Evolutionary conservation across 2,888 invertebrate genomes (phyloP), one percentile per base, ranked within the genome.

Genomic region (Syrphus vitripennis): DNA sequence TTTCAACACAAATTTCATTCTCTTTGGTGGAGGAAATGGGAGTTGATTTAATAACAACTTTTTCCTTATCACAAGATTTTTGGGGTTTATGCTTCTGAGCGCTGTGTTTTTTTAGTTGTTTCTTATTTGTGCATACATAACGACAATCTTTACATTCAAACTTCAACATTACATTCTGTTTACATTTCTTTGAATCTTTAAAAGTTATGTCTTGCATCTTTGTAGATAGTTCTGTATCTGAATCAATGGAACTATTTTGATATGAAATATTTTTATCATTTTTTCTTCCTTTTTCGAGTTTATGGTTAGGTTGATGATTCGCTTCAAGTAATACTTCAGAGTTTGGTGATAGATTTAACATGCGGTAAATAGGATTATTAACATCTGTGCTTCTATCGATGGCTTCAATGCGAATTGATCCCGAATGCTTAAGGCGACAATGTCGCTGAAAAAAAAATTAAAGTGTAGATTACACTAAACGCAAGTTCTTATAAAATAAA

Each of bases 91-190:
- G 92, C 3, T 89, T 89, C 89, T 96, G 94, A 91, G 96, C 10
- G 9, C 2, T 93, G 91, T 97, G 97, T 89, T 97, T 97, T 90
- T 96, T 96, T 14, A 97, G 93, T 37, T 97, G 93, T 89, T 97
- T 96, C 87, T 95, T 93, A 90, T 96, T 96, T 72, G 95, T 96
- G 4, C 97, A 97, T 90, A 96, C 96, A 90, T 97, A 97, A 87
- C 95, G 95, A 91, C 97, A 98, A 88, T 95, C 93, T 14, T 94
- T 94, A 90, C 97, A 98, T 91, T 96, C 96, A 92, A 96, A 91
- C 42, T 91, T 90, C 6, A 91, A 90, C 29, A 90, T 90, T 37
- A 5, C 12, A 29, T 12, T 53, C 3, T 12, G 9, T 26, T 0
- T 12, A 29, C 14, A 42, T 70, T 19, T 6, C 10, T 29, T 57